A percentile compares a stretch with the other conserved stretches of the same genome.
Conservation (phyloP, 2,797 vertebrate genomes). For the Typhlichthys subterraneus region DNA sequence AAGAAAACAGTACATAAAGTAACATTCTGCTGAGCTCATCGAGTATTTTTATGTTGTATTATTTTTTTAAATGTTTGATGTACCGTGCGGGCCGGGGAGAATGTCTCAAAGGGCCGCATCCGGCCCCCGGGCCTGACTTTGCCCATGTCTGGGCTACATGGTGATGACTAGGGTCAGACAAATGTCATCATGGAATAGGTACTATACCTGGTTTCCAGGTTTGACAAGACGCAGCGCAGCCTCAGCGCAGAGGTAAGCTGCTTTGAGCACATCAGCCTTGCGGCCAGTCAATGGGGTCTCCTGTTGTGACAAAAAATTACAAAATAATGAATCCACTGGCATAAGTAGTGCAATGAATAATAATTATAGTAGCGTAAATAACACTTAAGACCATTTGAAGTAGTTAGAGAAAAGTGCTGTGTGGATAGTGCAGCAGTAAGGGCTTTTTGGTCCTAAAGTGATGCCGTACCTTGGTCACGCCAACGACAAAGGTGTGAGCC, state of each 20-base stretch:
- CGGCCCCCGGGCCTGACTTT: no score
- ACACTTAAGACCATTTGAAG: no score
- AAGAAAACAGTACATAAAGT: no score
- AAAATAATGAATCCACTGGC: no score
- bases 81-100: no score
- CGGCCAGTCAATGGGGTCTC: constrained; percentile 87
- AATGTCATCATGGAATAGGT: background rate
- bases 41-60: no score
- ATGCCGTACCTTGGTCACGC: constrained; percentile 85
- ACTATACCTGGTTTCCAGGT: constrained; percentile 91
- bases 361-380: background rate
- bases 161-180: background rate
- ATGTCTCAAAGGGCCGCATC: no score
- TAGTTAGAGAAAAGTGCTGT: background rate
- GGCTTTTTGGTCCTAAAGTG: background rate
- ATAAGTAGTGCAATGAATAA: background rate
- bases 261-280: constrained; percentile 93
- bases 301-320: constrained; percentile 60
- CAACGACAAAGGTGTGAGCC: constrained; percentile 91
- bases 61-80: no score
- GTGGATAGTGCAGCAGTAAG: background rate
- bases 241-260: constrained; percentile 93
- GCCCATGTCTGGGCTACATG: no score
- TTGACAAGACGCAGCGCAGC: constrained; percentile 95
- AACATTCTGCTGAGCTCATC: no score